Evolutionary conservation across 2,888 invertebrate genomes (phyloP).

Genomic region (Diarsia rubi): DNA sequence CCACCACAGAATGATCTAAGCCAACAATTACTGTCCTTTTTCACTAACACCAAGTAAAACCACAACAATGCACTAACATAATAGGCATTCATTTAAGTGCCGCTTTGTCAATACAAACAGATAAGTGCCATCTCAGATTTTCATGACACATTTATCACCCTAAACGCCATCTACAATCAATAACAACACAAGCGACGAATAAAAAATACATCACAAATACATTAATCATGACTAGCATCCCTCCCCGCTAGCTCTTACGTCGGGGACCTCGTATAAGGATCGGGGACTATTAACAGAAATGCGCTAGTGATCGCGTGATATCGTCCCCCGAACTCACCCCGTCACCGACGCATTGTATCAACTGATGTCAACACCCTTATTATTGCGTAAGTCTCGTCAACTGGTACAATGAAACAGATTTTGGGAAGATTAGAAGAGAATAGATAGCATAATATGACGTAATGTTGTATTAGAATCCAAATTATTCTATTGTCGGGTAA

Average conservation of each 20-base stretch:
- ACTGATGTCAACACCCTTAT: conserved; percentile 62
- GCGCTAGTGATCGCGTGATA: conserved; percentile 83
- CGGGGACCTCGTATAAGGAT: conserved; percentile 59
- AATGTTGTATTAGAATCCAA: conserved; percentile 7
- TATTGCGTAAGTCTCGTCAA: conserved; percentile 51
- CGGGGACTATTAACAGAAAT: conserved; percentile 85
- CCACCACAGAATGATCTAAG: no score
- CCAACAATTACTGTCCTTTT: no score
- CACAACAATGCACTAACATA: background rate
- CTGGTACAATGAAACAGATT: conserved; percentile 63
- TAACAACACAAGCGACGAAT: conserved; percentile 23
- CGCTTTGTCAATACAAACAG: background rate
- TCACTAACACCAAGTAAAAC: background rate
- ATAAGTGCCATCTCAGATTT: conserved; percentile 4
- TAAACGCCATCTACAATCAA: conserved; percentile 30
- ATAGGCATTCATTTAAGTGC: background rate
- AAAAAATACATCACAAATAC: conserved; percentile 37
- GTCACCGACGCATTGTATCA: conserved; percentile 77
- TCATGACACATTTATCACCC: conserved; percentile 4
- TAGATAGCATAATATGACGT: conserved; percentile 11
- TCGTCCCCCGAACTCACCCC: conserved; percentile 76
- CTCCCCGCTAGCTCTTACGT: conserved; percentile 56
- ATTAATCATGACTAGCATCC: conserved; percentile 44
- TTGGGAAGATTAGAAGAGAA: conserved; percentile 37
- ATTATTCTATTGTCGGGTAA: conserved; percentile 2